phyloP scores from a whole-genome alignment of 2,113 vertebrate genomes.

The Propithecus coquereli region DNA sequence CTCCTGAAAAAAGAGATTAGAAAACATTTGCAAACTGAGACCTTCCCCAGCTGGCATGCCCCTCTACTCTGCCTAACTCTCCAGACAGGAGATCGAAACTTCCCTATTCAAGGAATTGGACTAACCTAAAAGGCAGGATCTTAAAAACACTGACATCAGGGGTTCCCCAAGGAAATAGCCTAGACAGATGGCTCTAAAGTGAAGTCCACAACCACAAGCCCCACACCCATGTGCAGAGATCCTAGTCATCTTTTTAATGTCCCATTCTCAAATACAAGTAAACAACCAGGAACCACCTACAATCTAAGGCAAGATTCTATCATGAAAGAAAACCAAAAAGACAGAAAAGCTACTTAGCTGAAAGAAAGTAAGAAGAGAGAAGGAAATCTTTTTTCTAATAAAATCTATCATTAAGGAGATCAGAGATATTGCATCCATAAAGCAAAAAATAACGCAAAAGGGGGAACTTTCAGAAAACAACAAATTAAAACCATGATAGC shows the following conservation, averaged over 20 bases:
- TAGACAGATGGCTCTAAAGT: background rate
- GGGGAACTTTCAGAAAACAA: background rate
- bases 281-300: background rate
- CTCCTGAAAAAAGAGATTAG: background rate
- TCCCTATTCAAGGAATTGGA: background rate
- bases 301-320: background rate
- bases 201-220: background rate
- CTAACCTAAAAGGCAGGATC: background rate
- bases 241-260: slow-evolving; percentile 1
- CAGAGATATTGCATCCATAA: background rate
- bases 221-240: background rate
- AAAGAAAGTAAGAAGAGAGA: background rate
- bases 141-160: background rate
- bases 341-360: background rate
- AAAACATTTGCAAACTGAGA: background rate
- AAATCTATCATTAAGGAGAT: background rate
- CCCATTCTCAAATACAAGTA: background rate
- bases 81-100: background rate
- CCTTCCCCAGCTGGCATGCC: background rate
- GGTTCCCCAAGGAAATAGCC: background rate
- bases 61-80: background rate
- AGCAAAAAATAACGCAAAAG: background rate
- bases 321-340: background rate
- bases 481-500: background rate
- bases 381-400: background rate